phyloP scores from a whole-genome alignment of 2,888 invertebrate species.

The Orthosia incerta region DNA sequence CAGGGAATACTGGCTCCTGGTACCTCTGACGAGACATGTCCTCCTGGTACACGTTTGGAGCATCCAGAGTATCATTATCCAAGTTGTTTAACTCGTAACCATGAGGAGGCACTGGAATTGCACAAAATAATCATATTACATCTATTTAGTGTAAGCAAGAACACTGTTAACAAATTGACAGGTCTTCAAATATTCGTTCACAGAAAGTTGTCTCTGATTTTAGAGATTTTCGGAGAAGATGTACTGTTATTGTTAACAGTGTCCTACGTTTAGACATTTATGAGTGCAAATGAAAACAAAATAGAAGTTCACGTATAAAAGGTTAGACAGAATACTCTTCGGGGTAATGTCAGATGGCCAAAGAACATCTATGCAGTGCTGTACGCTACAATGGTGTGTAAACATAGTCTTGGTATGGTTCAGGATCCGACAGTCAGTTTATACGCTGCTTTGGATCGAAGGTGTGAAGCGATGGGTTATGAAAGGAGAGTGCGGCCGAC shows the following conservation, averaged over 20 bases:
- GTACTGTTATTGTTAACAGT: slow-evolving; percentile 48
- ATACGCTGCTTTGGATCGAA: slow-evolving; percentile 68
- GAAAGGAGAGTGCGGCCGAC: slow-evolving; percentile 73
- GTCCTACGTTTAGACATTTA: slow-evolving; percentile 48
- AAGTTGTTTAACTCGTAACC: slow-evolving; percentile 93
- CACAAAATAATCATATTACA: slow-evolving; percentile 29
- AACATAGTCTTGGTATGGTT: slow-evolving; percentile 64
- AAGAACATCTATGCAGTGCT: slow-evolving; percentile 67
- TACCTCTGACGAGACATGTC: slow-evolving; percentile 82
- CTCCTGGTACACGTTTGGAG: slow-evolving; percentile 90
- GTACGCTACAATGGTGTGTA: slow-evolving; percentile 68
- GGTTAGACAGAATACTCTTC: slow-evolving; percentile 62
- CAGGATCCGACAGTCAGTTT: slow-evolving; percentile 69
- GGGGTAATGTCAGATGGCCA: slow-evolving; percentile 62
- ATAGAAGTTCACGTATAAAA: slow-evolving; percentile 62
- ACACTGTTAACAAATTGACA: slow-evolving; percentile 52
- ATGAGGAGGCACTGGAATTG: slow-evolving; percentile 91
- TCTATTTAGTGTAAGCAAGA: neutral
- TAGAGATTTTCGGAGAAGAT: slow-evolving; percentile 10
- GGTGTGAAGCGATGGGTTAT: slow-evolving; percentile 67
- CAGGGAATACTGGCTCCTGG: slow-evolving; percentile 82
- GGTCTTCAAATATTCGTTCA: slow-evolving; percentile 32
- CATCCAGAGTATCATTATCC: slow-evolving; percentile 92
- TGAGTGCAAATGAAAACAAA: slow-evolving; percentile 66
- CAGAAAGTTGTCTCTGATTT: slow-evolving; percentile 51